Base-by-base conservation (phyloP, 2,888 invertebrate species). In the Autographa gamma region DNA sequence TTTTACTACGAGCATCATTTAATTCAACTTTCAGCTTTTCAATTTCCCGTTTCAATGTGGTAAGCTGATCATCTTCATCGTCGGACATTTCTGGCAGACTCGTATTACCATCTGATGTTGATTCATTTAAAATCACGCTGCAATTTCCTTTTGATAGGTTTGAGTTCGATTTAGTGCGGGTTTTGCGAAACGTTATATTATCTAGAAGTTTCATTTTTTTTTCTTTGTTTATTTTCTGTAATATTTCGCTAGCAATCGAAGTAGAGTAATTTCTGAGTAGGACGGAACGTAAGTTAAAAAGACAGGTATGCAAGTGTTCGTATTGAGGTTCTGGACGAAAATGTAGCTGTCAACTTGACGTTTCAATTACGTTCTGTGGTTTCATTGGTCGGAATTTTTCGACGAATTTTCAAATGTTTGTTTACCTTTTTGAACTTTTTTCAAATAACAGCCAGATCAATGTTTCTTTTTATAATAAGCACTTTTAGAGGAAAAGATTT, bases 1-100 rank as follows among this genome's bases (percentile, higher is more conserved):
- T 52, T 52, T 52, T n/a, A 52, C n/a, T 52, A 52, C n/a, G 48
- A 52, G 48, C 48, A 52, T 18, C 3, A n/a, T 52, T 52, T 52
- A 52, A n/a, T n/a, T 52, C 48, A 52, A 52, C 1, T 7, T 8
- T 16, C 16, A 52, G 48, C 18, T 52, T n/a, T 52, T 52, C 48
- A 52, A 52, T n/a, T 52, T 52, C n/a, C 18, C 16, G 48, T 52
- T 52, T 52, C 48, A 52, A 52, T n/a, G n/a, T n/a, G 16, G 48
- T n/a, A 52, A 52, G 7, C 48, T 52, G 48, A 7, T 52, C 48
- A 52, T 52, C 48, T 52, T 52, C 48, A 52, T 52, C 48, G n/a
- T 52, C 48, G 16, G 48, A 52, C n/a, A 18, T 52, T 2, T 52
- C 48, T n/a, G 18, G n/a, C 13, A 52, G 48, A 7, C 48, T 52